Base-by-base conservation (phyloP, 2,888 invertebrate genomes). In the Idaea biselata region DNA sequence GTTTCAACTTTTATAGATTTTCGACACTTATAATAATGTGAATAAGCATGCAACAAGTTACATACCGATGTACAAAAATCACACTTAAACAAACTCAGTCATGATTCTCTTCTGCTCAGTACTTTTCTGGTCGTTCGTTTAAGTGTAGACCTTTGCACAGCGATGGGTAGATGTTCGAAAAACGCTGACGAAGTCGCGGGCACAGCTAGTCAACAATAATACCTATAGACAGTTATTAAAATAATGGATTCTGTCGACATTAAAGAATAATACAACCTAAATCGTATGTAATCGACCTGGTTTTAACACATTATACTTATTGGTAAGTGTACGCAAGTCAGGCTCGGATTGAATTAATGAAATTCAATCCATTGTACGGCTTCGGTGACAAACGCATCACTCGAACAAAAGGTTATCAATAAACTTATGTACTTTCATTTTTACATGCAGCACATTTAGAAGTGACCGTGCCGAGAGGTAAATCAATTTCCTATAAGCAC, bases 401-500 rank as follows among this genome's bases (percentile, higher is more conserved):
- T 25, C 5, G 25, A 16, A 56, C 18, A 5, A 56, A 56, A 14
- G 56, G 56, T 56, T 56, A 11, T 56, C 56, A 16, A 18, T 18
- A 18, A 18, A 56, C 7, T 55, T 1, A 56, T 18, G 18, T 18
- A 17, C 16, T 53, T 60, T 55, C 44, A 62, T 61, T 58, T 62
- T 59, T 60, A 55, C 32, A 59, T 63, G 72, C 72, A 73, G 72
- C 68, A 32, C 60, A 66, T 55, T 66, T 68, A 18, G 70, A 68
- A 25, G 58, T 63, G 32, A 59, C 63, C 60, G 62, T 66, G 55
- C 58, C 77, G 73, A 71, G 64, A 70, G 71, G 69, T 70, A 44
- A 44, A 14, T 8, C 44, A 44, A 1, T 44, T 44, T 44, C 14
- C 6, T 14, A 44, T 3, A 14, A 44, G 14, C 14, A 44, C 7